Evolutionary conservation across 2,888 invertebrate genomes (phyloP), one percentile per base, ranked within the genome.

Genomic region (Dryocosmus kuriphilus): DNA sequence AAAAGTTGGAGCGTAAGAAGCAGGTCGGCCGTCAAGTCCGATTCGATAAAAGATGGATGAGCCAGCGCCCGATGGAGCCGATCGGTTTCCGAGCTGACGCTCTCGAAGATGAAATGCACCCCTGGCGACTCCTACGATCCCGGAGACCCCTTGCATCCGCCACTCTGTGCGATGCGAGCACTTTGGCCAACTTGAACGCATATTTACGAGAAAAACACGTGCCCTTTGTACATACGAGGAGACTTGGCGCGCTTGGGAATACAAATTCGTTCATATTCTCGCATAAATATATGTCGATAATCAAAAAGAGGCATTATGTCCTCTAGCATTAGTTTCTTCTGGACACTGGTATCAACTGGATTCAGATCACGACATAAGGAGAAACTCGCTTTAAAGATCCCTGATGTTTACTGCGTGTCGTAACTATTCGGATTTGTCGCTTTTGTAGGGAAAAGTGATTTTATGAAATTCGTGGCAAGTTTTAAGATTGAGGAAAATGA

Each of bases 31-130:
- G 60, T 14, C 74, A 78, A 76, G 83, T 85, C 83, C 85, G 85
- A 85, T 86, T 86, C 90, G 90, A 90, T 91, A 90, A 90, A 91
- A 91, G 91, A 91, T 90, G 89, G 90, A 91, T 90, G 89, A 89
- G 89, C 83, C 76, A 81, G 76, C 86, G 86, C 85, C 85, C 84
- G 86, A 80, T 86, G 86, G 86, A 83, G 88, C 86, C 90, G 89
- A 91, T 91, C 90, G 89, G 88, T 91, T 91, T 89, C 89, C 86
- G 86, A 82, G 85, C 89, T 91, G 91, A 90, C 90, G 90, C 88
- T 79, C 80, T 80, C 86, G 88, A 91, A 91, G 91, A 91, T 91
- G 89, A 90, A 91, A 91, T 89, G 90, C 89, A 91, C 90, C 91
- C 91, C 87, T 86, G 90, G 85, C 88, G 88, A 87, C 83, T 85